Base-by-base conservation (phyloP, 2,113 vertebrate species). In the Semicossyphus pulcher region DNA sequence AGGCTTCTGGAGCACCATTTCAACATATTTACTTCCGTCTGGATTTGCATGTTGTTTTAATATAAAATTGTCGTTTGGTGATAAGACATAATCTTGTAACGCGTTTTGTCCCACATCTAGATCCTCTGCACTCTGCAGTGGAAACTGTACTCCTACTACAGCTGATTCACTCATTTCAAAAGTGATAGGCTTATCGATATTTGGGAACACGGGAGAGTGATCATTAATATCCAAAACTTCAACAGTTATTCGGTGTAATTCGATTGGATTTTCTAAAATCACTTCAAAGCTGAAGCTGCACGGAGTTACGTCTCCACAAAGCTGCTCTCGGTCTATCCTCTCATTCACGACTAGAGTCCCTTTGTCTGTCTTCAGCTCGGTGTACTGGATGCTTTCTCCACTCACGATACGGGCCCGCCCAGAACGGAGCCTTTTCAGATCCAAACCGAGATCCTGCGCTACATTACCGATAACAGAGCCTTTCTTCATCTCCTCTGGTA, bases 401-500 rank as follows among this genome's bases (percentile, higher is more conserved):
- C 45, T 86, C 21, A 95, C 89, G 31, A 93, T 93, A 28, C 94
- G 88, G 52, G 86, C 87, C 4, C 76, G 78, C 0, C 94, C 75
- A 88, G 71, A 75, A 7, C 54, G 68, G 6, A 86, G 81, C 11
- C 94, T 90, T 66, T 37, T 82, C n/a, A 88, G n/a, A 61, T 92
- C 86, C 62, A 95, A 78, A 39, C 91, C 94, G 4, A 95, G 77
- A 44, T 95, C 95, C 8, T 86, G 83, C 0, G 93, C 94, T 1
- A 95, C 84, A 31, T 93, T 93, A 21, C 94, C 94, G 20, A 96
- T 76, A 0, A 91, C 18, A 4, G 85, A 83, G 0, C 88, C 89
- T 0, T 89, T 86, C 48, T 87, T 83, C 88, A 93, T 91, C 76
- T 95, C 94, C 76, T 96, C 95, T 0, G 90, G 91, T 25, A 95